These are phyloP conservation scores for Streptopelia turtur DNA, from an alignment of 2,797 vertebrate species.

Conservation along the genomic window DNA sequence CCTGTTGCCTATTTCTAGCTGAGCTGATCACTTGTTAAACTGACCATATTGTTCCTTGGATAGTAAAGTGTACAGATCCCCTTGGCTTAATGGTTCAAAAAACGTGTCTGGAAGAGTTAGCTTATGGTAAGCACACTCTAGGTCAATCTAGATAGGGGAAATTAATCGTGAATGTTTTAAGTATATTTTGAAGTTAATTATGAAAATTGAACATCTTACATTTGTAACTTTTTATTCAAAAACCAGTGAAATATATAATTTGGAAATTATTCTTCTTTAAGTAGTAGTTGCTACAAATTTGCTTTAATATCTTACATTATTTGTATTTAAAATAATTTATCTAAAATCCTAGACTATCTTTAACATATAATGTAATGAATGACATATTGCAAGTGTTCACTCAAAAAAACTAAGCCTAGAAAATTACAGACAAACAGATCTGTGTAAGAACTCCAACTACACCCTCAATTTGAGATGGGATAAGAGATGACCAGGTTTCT, in stretches of 20 bases:
- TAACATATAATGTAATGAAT: background rate
- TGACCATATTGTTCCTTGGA: background rate
- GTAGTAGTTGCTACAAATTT: background rate
- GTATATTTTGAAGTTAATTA: background rate
- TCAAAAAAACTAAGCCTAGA: background rate
- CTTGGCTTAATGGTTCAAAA: background rate
- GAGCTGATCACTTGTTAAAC: background rate
- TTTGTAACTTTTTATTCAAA: background rate
- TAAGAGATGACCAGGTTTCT: background rate
- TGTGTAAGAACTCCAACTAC: background rate
- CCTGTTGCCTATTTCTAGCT: background rate
- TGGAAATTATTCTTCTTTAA: background rate
- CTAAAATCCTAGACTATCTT: background rate
- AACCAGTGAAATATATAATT: background rate
- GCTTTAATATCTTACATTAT: background rate
- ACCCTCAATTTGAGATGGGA: fast-evolving
- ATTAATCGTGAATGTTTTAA: background rate
- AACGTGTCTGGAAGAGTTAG: background rate
- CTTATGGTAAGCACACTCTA: background rate
- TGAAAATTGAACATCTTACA: background rate
- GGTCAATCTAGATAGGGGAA: background rate
- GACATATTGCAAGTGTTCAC: background rate
- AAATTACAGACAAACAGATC: background rate
- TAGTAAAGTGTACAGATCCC: background rate
- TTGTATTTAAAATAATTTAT: background rate